A percentile compares a stretch with the other conserved stretches of the same genome.
Conservation (phyloP, 2,113 vertebrate genomes). For the Onychostruthus taczanowskii region DNA sequence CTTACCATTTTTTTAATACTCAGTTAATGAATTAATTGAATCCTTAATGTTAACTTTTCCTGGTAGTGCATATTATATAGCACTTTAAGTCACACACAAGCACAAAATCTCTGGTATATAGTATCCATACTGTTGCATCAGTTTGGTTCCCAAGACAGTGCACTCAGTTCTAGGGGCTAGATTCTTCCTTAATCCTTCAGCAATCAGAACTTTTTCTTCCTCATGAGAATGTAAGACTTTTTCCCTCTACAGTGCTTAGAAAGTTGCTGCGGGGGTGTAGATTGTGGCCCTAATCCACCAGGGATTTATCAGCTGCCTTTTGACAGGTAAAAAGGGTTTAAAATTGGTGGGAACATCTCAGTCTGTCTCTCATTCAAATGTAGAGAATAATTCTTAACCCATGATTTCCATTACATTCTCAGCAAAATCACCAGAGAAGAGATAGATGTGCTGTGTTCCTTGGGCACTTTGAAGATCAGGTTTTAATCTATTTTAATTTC, state of each 20-base stretch:
- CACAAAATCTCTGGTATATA: background rate
- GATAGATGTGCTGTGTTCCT: background rate
- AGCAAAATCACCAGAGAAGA: background rate
- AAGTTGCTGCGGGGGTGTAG: background rate
- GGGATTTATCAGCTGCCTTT: background rate
- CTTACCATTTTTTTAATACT: background rate
- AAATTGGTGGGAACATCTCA: background rate
- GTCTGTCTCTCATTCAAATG: background rate
- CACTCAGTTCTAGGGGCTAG: background rate
- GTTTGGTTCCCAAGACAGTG: background rate
- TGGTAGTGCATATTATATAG: background rate
- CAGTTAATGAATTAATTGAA: background rate
- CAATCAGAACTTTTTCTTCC: background rate
- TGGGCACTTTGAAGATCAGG: background rate
- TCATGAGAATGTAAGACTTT: background rate
- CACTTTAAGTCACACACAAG: accelerated
- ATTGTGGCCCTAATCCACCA: background rate
- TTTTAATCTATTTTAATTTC: background rate
- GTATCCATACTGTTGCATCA: background rate
- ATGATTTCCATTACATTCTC: background rate
- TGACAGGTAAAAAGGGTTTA: background rate
- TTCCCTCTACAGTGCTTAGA: background rate
- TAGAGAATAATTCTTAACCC: background rate
- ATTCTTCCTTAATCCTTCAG: background rate
- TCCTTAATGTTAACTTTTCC: background rate